Evolutionary conservation across 2,888 invertebrate genomes (phyloP).

Genomic region (Eristalinus aeneus): DNA sequence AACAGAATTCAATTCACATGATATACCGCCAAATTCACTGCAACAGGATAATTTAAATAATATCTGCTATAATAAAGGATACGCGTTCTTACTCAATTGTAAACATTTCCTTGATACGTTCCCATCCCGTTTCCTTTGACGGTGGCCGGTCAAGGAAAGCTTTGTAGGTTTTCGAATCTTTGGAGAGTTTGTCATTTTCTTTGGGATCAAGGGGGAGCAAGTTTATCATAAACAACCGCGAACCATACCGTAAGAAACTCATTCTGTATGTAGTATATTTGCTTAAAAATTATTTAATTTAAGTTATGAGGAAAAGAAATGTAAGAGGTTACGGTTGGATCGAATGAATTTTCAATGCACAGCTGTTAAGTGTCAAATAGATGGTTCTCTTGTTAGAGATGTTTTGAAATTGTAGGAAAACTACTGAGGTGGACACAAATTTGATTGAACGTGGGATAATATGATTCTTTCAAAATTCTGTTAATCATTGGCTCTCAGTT

Average conservation of each 20-base stretch:
- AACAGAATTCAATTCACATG: conserved; percentile 84
- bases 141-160: conserved; percentile 73
- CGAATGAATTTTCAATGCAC: background rate
- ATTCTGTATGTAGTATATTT: conserved; percentile 64
- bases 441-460: too few species aligned
- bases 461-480: too few species aligned
- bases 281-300: background rate
- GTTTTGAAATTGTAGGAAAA: background rate
- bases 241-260: conserved; percentile 72
- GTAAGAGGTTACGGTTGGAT: background rate
- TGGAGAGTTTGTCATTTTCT: conserved; percentile 72
- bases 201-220: conserved; percentile 71
- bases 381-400: background rate
- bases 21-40: conserved; percentile 85
- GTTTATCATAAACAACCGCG: conserved; percentile 74
- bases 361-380: conserved; percentile 33
- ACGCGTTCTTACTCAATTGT: conserved; percentile 75
- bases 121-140: conserved; percentile 77
- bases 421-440: background rate
- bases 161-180: conserved; percentile 77
- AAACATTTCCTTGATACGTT: conserved; percentile 78
- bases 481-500: too few species aligned
- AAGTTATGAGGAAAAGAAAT: background rate
- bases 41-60: conserved; percentile 66
- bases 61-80: background rate